These are phyloP conservation scores for Ptychodera flava DNA, from an alignment of 35 echinoderm and acorn worm genomes.

Conservation along the genomic window DNA sequence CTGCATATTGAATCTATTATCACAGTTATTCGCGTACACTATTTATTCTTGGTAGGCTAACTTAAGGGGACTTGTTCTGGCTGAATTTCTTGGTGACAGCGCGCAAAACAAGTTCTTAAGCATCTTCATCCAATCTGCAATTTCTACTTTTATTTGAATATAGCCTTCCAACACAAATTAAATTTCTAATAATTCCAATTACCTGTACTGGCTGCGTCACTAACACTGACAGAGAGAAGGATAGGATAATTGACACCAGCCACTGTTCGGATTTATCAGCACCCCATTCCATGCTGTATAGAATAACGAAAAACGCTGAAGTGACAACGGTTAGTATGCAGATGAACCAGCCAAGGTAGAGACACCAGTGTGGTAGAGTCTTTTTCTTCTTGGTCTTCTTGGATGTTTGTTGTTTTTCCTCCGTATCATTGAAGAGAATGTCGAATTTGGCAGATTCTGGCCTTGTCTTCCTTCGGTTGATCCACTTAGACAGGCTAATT, in stretches of 20 bases:
- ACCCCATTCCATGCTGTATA: constrained; percentile 64
- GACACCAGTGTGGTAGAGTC: constrained; percentile 46
- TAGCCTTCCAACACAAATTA: too few relatives aligned
- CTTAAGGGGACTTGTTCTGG: too few relatives aligned
- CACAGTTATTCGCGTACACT: too few relatives aligned
- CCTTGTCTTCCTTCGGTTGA: neutral
- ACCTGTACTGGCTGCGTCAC: constrained; percentile 57
- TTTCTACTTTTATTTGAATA: too few relatives aligned
- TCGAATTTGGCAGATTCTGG: neutral
- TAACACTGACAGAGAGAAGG: constrained; percentile 48
- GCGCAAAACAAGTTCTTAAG: too few relatives aligned
- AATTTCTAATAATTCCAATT: too few relatives aligned
- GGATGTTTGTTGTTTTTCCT: neutral
- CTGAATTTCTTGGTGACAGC: too few relatives aligned
- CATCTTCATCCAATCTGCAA: too few relatives aligned
- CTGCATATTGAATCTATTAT: too few relatives aligned
- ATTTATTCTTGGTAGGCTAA: too few relatives aligned
- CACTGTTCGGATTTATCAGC: constrained; percentile 40
- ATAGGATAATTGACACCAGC: constrained; percentile 42
- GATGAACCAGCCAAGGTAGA: constrained; percentile 44
- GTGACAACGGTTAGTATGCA: constrained; percentile 22
- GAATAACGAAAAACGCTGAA: constrained; percentile 42
- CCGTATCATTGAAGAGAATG: neutral
- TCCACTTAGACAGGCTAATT: neutral
- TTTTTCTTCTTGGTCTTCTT: constrained; percentile 28